Evolutionary conservation across 2,888 invertebrate species (phyloP), one percentile per base, ranked within the genome.

Genomic region (Drosophila neoperkinsi): DNA sequence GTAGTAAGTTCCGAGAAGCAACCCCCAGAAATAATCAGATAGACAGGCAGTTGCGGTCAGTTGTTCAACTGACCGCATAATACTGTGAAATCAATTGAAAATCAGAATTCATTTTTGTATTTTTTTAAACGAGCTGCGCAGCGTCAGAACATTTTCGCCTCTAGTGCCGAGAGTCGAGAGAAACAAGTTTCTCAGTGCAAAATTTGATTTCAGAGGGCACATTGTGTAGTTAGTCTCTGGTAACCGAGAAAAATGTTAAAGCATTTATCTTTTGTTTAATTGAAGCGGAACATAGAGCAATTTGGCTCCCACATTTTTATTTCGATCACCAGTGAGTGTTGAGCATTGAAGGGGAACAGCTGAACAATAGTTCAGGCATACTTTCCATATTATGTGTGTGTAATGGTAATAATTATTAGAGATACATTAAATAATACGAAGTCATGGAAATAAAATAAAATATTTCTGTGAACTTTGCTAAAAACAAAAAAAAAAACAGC

Each of bases 81-180:
- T 77, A 62, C 63, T 66, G 67, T 55, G 25, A 70, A 76, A 63
- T 81, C 73, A 84, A 79, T 88, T 79, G 69, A 59, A 73, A 75
- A 74, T 73, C 74, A 68, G 49, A 76, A 72, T 61, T 72, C 41
- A 57, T 30, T 73, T 74, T 74, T 74, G 30, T 61, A 61, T 34
- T 1, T 46, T n/a, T 46, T 46, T 46, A 16, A 57, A 52, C 33
- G 56, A 56, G 33, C 59, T 66, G 59, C 52, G 38, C 33, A 51
- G 31, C 21, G 21, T 11, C 55, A 43, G 59, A 60, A 41, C 63
- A 55, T 43, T 21, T 28, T 69, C 28, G 59, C 43, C 36, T 36
- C 28, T 33, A 31, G 28, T 33, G 51, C 30, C 21, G 49, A 30
- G 46, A 34, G 62, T 50, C 60, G 34, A 51, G 38, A 43, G 38